phyloP scores from a whole-genome alignment of 2,888 invertebrate species.

The Amorpha juglandis region DNA sequence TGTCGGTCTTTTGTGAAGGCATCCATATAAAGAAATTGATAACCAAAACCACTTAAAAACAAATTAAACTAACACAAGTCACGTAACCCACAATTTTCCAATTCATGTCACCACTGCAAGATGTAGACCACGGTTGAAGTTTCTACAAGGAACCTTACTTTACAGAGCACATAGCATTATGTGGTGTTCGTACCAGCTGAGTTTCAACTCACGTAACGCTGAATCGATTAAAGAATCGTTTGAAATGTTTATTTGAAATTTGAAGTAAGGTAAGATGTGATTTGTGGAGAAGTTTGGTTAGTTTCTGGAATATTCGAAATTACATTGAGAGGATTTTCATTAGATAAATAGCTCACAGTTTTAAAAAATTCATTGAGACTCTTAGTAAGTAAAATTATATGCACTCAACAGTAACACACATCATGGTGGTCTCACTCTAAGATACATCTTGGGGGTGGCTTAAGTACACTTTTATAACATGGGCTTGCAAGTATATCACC shows the following conservation, averaged over 20 bases:
- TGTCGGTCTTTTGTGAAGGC: too few species aligned
- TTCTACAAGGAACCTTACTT: constrained; percentile 18
- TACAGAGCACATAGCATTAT: not conserved
- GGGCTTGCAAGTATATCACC: too few species aligned
- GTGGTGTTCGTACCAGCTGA: not conserved
- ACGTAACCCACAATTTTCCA: constrained; percentile 4
- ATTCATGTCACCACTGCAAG: constrained; percentile 5
- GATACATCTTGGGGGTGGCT: too few species aligned
- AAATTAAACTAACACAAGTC: not conserved
- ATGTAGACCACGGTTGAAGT: not conserved
- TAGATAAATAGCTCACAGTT: too few species aligned
- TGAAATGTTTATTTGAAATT: constrained; percentile 9
- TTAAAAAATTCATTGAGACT: too few species aligned
- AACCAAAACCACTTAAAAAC: not conserved
- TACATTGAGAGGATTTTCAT: not conserved
- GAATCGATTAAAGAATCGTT: constrained; percentile 21
- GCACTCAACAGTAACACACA: too few species aligned
- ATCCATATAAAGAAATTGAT: not conserved
- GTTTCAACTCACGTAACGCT: constrained; percentile 14
- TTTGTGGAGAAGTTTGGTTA: not conserved
- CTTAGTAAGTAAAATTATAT: too few species aligned
- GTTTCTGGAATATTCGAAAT: not conserved
- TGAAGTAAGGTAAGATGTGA: constrained; percentile 7
- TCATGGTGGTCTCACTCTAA: too few species aligned
- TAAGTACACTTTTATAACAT: too few species aligned